phyloP scores from a whole-genome alignment of 1,140 invertebrate species.

The Macrocentrus cingulum region DNA sequence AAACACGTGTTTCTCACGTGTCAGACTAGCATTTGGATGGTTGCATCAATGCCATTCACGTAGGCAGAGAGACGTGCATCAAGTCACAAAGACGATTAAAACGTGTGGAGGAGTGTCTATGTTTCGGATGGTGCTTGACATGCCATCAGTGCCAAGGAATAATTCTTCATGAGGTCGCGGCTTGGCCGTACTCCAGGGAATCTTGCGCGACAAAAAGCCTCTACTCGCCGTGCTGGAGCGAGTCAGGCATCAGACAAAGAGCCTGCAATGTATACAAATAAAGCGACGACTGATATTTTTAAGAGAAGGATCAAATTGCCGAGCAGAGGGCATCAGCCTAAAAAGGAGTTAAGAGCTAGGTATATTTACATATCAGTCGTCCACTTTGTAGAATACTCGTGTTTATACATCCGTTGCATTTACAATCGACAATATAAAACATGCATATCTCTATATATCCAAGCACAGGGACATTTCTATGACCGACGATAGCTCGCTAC shows the following conservation, averaged over 20 bases:
- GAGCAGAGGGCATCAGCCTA: too few relatives aligned
- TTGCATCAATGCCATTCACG: not conserved
- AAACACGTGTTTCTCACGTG: not conserved
- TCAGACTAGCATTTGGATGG: not conserved
- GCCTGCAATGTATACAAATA: conserved; percentile 5
- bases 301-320: too few relatives aligned
- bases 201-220: too few relatives aligned
- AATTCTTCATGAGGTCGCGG: conserved; percentile 6
- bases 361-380: too few relatives aligned
- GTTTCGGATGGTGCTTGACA: not conserved
- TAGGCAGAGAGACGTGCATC: not conserved
- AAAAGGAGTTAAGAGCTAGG: too few relatives aligned
- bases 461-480: not conserved
- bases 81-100: conserved; percentile 4
- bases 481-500: not conserved
- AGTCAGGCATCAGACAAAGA: conserved; percentile 8
- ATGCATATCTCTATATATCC: not conserved
- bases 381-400: too few relatives aligned
- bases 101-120: not conserved
- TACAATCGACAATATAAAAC: not conserved
- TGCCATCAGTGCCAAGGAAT: too few relatives aligned
- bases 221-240: too few relatives aligned
- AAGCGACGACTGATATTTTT: not conserved
- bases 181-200: conserved; percentile 29
- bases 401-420: too few relatives aligned